Evolutionary conservation across 2,797 vertebrate genomes (phyloP), one percentile per base, ranked within the genome.

Genomic region (Valencia hispanica): DNA sequence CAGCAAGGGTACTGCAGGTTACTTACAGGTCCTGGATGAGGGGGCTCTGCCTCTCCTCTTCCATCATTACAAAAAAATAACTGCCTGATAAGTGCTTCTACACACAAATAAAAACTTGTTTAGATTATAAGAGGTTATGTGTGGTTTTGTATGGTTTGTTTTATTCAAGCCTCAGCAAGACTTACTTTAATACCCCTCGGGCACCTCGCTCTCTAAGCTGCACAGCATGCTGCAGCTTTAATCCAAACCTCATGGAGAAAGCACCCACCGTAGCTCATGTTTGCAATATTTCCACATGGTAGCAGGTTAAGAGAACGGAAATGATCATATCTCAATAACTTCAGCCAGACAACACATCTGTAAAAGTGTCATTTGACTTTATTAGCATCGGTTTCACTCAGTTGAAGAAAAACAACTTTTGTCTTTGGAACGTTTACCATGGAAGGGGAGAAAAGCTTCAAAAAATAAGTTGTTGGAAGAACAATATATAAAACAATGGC

Each of bases 321-420:
- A 45, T 70, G 71, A 65, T 36, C 3, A 68, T 1, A 14, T 79
- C 32, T 69, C 43, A 87, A 75, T 74, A 63, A 88, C 59, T 63
- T 76, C 51, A 81, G 63, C 70, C 87, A 48, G 77, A 72, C 17
- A 85, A 74, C 71, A 83, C 80, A 61, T 80, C 47, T 86, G 89
- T 92, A 91, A 94, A 95, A 94, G 89, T 93, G 92, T 93, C 92
- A 94, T 79, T 90, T 91, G 87, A 94, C 94, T 95, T 94, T 96
- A 95, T 96, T 95, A 93, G 88, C 84, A 90, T 95, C 90, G 55
- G 88, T 93, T 95, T 95, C 91, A 94, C 94, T 95, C 93, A 94
- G 95, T 95, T 95, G 94, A 93, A 92, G 88, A 90, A 90, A 41
- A 92, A 93, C 94, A 95, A 95, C 93, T 89, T 95, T 94, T 92